Evolutionary conservation across 2,113 vertebrate species (phyloP), one percentile per base, ranked within the genome.

Genomic region (Hemichromis elongatus): DNA sequence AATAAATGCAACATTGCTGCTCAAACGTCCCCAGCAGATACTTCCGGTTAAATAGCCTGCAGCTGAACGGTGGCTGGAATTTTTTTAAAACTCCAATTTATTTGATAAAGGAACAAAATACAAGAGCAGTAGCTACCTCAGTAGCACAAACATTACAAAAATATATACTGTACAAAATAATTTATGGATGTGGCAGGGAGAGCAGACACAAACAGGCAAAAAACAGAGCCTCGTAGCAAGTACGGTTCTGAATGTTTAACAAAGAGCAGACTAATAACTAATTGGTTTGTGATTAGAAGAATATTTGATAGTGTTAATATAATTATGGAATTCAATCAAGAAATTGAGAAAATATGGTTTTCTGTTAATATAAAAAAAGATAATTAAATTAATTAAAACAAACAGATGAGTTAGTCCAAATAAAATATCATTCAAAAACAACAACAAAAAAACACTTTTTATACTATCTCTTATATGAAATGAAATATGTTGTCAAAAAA

Each of bases 1-100:
- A 90, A 88, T 89, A 90, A 93, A 90, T 85, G 2, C 24, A 55
- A 6, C 68, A n/a, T 8, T 6, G 9, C 18, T 61, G 16, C 14
- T 7, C 24, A 1, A 19, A 18, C 0, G 42, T 30, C 9, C 26
- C 16, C 42, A 7, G 24, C 0, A 30, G 30, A 13, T 18, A n/a
- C 45, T 75, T 75, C 45, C 70, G 42, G 70, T 75, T 50, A 73
- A 73, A 73, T 47, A 73, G 7, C 21, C 9, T 0, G 19, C 68
- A 73, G 1, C 42, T 47, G 24, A 47, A 14, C 24, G 24, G 5
- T 11, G 68, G 24, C 42, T 28, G 68, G 40, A 28, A 28, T 21
- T 4, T 63, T 35, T 37, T 55, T 8, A 14, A 61, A 37, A n/a
- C n/a, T 63, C 33, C 37, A 37, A 33, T 40, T 66, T 66, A 3